These are phyloP conservation scores for Drosophila percnosoma DNA, from an alignment of 2,888 invertebrate species.

Conservation along the genomic window DNA sequence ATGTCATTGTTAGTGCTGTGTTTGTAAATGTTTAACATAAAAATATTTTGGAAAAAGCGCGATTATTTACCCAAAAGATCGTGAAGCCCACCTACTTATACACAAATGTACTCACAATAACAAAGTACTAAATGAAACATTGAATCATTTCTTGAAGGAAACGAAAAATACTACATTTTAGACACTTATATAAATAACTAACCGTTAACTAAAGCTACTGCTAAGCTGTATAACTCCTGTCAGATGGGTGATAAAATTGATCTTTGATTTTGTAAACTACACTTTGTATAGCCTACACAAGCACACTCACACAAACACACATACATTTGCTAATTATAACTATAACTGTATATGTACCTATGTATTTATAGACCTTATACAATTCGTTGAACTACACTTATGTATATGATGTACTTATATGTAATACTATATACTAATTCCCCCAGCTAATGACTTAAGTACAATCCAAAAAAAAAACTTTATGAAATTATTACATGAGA, in stretches of 20 bases:
- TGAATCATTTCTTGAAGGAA: conserved; percentile 23
- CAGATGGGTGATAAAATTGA: conserved; percentile 84
- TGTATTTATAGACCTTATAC: conserved; percentile 52
- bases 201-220: conserved; percentile 52
- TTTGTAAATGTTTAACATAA: conserved; percentile 63
- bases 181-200: conserved; percentile 16
- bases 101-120: conserved; percentile 54
- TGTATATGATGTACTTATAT: conserved; percentile 24
- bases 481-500: conserved; percentile 47
- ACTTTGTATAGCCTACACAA: conserved; percentile 42
- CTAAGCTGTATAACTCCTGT: conserved; percentile 84
- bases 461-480: conserved; percentile 43
- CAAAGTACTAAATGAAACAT: conserved; percentile 56
- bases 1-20: conserved; percentile 72
- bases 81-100: conserved; percentile 71
- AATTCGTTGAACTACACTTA: conserved; percentile 33
- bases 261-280: conserved; percentile 59
- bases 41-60: conserved; percentile 31
- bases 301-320: conserved; percentile 17
- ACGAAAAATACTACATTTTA: conserved; percentile 28
- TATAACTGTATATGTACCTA: conserved; percentile 39
- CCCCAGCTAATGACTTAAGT: conserved; percentile 53
- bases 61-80: conserved; percentile 33
- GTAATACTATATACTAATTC: conserved; percentile 30
- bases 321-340: conserved; percentile 17